Evolutionary conservation across 1,140 invertebrate genomes (phyloP).

Genomic region (Microvelia longipes): DNA sequence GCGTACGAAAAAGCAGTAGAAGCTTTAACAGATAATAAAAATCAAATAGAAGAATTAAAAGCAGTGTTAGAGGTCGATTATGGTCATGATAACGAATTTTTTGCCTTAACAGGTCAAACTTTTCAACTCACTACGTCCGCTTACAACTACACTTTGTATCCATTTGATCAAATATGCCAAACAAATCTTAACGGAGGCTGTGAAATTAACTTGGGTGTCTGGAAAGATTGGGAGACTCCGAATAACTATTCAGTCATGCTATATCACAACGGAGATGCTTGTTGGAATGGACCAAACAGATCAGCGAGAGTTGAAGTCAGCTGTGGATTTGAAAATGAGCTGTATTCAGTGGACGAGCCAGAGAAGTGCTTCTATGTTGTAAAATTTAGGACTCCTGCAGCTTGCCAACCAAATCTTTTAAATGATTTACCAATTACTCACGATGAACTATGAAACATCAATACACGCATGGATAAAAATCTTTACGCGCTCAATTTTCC

Average conservation of each 20-base stretch:
- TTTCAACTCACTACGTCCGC: slow-evolving; percentile 83
- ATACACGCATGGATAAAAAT: no score
- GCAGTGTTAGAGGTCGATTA: slow-evolving; percentile 72
- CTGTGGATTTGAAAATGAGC: slow-evolving; percentile 73
- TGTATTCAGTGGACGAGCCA: slow-evolving; percentile 76
- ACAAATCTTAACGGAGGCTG: slow-evolving; percentile 65
- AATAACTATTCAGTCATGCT: slow-evolving; percentile 71
- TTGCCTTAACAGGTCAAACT: slow-evolving; percentile 73
- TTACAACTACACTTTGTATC: slow-evolving; percentile 87
- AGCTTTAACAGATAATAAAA: slow-evolving; percentile 54
- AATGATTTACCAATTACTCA: slow-evolving; percentile 22
- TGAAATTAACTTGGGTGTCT: slow-evolving; percentile 69
- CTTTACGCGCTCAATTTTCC: no score
- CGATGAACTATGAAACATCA: slow-evolving; percentile 35
- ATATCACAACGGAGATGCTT: slow-evolving; percentile 72
- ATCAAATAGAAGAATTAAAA: slow-evolving; percentile 62
- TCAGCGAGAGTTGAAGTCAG: slow-evolving; percentile 58
- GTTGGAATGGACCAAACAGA: slow-evolving; percentile 93
- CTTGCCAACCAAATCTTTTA: slow-evolving; percentile 39
- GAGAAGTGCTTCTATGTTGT: slow-evolving; percentile 91
- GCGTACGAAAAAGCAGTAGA: slow-evolving; percentile 35
- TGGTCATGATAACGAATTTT: slow-evolving; percentile 77
- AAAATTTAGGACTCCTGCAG: slow-evolving; percentile 75
- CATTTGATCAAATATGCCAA: slow-evolving; percentile 79
- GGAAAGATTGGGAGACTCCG: slow-evolving; percentile 73